These are phyloP conservation scores for Mya arenaria DNA, from an alignment of 1,140 invertebrate genomes.

Conservation along the genomic window DNA sequence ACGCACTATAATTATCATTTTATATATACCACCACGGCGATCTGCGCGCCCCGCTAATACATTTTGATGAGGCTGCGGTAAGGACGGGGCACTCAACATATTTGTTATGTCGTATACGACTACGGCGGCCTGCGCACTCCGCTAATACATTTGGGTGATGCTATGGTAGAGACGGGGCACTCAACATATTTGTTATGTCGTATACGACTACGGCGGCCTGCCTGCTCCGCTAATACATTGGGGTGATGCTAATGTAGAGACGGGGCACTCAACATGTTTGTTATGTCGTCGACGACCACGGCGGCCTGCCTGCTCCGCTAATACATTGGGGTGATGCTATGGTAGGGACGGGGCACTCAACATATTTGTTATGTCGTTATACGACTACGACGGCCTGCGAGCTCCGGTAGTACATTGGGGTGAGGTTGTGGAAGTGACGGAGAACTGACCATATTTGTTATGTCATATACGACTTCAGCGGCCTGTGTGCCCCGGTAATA, in stretches of 20 bases:
- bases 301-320: background rate
- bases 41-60: background rate
- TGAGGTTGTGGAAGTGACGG: constrained; percentile 90
- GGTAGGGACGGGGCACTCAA: too few species aligned
- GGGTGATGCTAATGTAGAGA: constrained; percentile 99
- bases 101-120: background rate
- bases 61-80: background rate
- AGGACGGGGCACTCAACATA: background rate
- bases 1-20: constrained; percentile 83
- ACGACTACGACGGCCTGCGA: constrained; percentile 99
- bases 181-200: constrained; percentile 98
- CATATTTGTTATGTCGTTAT: constrained; percentile 99
- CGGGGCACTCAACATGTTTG: too few species aligned
- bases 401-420: constrained; percentile 97
- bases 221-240: constrained; percentile 99
- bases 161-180: constrained; percentile 33
- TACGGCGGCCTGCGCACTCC: background rate
- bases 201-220: constrained; percentile 99
- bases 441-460: constrained; percentile 84
- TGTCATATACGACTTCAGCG: background rate
- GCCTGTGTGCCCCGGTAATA: background rate
- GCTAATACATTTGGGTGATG: background rate
- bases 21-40: background rate
- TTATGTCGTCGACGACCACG: too few species aligned
- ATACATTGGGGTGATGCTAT: background rate